These are phyloP conservation scores for Chloebia gouldiae DNA, from an alignment of 2,113 vertebrate genomes.

Conservation along the genomic window DNA sequence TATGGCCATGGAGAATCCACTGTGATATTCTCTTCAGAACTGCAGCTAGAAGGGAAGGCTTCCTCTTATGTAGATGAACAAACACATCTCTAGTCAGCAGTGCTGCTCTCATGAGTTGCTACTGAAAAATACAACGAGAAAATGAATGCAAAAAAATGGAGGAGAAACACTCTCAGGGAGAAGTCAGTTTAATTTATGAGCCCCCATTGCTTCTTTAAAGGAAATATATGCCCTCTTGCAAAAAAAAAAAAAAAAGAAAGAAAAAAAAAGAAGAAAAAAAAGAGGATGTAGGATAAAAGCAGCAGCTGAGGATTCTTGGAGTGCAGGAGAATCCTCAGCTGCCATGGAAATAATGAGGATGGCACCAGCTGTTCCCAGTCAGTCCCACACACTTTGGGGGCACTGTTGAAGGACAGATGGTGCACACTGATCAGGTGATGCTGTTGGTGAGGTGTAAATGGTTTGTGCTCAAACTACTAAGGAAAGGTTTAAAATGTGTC, in stretches of 20 bases:
- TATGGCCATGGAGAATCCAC: background rate
- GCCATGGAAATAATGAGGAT: constrained; percentile 36
- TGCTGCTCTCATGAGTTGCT: background rate
- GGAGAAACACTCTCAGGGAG: background rate
- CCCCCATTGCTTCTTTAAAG: constrained; percentile 28
- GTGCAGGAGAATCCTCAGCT: constrained; percentile 54
- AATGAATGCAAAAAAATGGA: constrained; percentile 33
- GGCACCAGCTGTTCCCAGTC: constrained; percentile 41
- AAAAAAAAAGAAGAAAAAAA: background rate
- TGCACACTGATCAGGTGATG: constrained; percentile 20
- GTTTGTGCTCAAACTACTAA: background rate
- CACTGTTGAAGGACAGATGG: background rate
- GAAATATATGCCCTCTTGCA: constrained; percentile 35
- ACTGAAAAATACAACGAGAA: constrained; percentile 11
- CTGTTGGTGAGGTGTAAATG: background rate
- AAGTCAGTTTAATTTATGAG: constrained; percentile 48
- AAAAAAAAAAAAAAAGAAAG: background rate
- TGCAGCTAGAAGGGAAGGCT: background rate
- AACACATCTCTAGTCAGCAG: background rate
- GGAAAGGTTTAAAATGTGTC: background rate
- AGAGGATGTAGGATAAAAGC: background rate
- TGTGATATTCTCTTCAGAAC: background rate
- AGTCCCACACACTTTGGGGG: background rate
- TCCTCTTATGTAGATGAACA: background rate
- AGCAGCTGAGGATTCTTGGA: constrained; percentile 56